phyloP scores from a whole-genome alignment of 2,888 invertebrate genomes.

The Calliscelio sp. region DNA sequence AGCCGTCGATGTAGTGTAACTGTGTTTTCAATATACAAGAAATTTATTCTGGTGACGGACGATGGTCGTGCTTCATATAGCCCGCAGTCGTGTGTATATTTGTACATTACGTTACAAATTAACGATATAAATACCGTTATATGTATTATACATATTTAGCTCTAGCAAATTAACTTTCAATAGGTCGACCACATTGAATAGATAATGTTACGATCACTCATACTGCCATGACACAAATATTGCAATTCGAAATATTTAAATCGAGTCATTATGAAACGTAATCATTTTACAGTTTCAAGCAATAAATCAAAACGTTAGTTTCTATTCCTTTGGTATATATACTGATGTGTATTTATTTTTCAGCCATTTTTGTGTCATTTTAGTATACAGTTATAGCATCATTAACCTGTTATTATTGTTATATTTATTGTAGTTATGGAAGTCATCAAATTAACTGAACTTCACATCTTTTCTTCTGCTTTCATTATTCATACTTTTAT shows the following conservation, averaged over 20 bases:
- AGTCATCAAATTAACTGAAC: background rate
- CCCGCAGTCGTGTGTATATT: constrained; percentile 82
- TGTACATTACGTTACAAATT: constrained; percentile 85
- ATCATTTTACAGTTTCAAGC: constrained; percentile 7
- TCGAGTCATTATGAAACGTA: constrained; percentile 1
- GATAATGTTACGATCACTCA: constrained; percentile 63
- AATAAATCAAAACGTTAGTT: too few species aligned
- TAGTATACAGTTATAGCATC: constrained; percentile 50
- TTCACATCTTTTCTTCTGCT: too few species aligned
- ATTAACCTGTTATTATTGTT: constrained; percentile 68
- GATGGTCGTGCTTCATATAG: constrained; percentile 57
- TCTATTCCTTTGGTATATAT: background rate
- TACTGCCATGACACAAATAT: constrained; percentile 69
- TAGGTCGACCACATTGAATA: constrained; percentile 71
- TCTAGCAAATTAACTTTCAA: constrained; percentile 84
- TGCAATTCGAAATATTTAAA: constrained; percentile 26
- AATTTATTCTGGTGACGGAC: constrained; percentile 73
- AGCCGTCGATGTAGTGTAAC: constrained; percentile 65
- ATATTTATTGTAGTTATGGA: constrained; percentile 67
- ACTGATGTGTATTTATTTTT: background rate
- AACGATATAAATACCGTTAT: constrained; percentile 81
- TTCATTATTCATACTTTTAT: background rate
- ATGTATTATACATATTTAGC: constrained; percentile 81
- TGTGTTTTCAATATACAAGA: constrained; percentile 71
- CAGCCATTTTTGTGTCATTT: constrained; percentile 64